Percentiles rank a stretch among this genome's conserved stretches.
phyloP scores from a whole-genome alignment of 1,140 invertebrate genomes.

The Anthonomus grandis region DNA sequence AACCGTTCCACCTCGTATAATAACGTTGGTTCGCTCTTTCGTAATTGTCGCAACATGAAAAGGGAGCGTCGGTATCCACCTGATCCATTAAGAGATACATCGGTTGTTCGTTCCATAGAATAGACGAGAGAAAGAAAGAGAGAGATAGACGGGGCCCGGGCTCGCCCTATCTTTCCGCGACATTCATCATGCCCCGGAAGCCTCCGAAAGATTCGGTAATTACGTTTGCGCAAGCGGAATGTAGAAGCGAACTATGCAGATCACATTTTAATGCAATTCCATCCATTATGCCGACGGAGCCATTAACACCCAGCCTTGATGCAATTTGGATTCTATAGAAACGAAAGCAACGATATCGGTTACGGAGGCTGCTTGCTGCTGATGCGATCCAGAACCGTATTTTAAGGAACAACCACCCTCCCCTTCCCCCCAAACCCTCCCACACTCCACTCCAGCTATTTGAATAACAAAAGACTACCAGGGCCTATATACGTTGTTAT shows the following conservation, averaged over 20 bases:
- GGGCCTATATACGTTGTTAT: too few species aligned
- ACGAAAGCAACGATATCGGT: conserved; percentile 22
- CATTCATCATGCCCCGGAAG: conserved; percentile 36
- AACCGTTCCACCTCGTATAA: too few species aligned
- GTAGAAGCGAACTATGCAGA: conserved; percentile 49
- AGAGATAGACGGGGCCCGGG: too few species aligned
- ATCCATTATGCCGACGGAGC: conserved; percentile 50
- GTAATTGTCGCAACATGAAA: conserved; percentile 36
- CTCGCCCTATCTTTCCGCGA: conserved; percentile 28
- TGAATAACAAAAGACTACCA: too few species aligned
- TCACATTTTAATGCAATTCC: conserved; percentile 53
- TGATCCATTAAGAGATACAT: conserved; percentile 35
- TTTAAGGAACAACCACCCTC: too few species aligned
- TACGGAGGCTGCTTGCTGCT: too few species aligned
- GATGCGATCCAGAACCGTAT: too few species aligned
- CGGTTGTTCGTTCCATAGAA: conserved; percentile 26
- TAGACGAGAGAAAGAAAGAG: too few species aligned
- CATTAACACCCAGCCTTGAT: conserved; percentile 50
- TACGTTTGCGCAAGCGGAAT: conserved; percentile 47
- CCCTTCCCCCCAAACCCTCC: too few species aligned
- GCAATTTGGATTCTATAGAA: conserved; percentile 49
- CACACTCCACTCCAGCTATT: too few species aligned
- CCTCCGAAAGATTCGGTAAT: conserved; percentile 47
- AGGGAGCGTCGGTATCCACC: conserved; percentile 33
- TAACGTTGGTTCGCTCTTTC: conserved; percentile 29